phyloP scores from a whole-genome alignment of 2,888 invertebrate species.

The Caenorhabditis sp. region DNA sequence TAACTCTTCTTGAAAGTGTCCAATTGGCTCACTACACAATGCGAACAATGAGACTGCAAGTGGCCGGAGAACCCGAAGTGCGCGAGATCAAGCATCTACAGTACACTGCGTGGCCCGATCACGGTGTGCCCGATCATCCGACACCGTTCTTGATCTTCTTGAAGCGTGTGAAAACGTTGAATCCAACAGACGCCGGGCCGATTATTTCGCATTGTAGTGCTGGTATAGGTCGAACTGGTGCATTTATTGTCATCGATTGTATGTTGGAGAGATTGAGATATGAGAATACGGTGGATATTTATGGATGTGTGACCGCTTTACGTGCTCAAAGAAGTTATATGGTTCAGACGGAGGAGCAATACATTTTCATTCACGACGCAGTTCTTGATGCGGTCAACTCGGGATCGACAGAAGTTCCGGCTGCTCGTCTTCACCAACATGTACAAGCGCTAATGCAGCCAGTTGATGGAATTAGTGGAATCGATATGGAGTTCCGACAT shows the following conservation, averaged over 20 bases:
- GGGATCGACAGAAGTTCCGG: constrained; percentile 89
- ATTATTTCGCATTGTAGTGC: constrained; percentile 89
- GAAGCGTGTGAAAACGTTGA: constrained; percentile 87
- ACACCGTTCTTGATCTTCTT: constrained; percentile 97
- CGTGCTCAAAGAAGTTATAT: constrained; percentile 98
- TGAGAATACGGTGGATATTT: constrained; percentile 97
- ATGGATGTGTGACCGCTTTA: constrained; percentile 96
- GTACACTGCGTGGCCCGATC: constrained; percentile 99
- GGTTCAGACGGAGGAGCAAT: constrained; percentile 83
- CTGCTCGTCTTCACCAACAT: constrained; percentile 90
- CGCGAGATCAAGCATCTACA: constrained; percentile 96
- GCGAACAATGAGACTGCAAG: constrained; percentile 88
- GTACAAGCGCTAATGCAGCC: constrained; percentile 94
- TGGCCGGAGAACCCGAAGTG: constrained; percentile 76
- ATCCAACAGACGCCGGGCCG: constrained; percentile 90
- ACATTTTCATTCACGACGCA: constrained; percentile 98
- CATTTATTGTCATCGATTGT: constrained; percentile 98
- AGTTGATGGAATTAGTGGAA: constrained; percentile 73
- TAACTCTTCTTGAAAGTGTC: constrained; percentile 91
- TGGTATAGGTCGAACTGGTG: constrained; percentile 91
- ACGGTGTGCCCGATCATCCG: constrained; percentile 96
- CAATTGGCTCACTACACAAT: constrained; percentile 98
- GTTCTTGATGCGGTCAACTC: constrained; percentile 94
- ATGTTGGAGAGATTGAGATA: constrained; percentile 96
- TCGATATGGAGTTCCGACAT: constrained; percentile 76